Evolutionary conservation across 2,888 invertebrate genomes (phyloP), one percentile per base, ranked within the genome.

Genomic region (Tachina grossa): DNA sequence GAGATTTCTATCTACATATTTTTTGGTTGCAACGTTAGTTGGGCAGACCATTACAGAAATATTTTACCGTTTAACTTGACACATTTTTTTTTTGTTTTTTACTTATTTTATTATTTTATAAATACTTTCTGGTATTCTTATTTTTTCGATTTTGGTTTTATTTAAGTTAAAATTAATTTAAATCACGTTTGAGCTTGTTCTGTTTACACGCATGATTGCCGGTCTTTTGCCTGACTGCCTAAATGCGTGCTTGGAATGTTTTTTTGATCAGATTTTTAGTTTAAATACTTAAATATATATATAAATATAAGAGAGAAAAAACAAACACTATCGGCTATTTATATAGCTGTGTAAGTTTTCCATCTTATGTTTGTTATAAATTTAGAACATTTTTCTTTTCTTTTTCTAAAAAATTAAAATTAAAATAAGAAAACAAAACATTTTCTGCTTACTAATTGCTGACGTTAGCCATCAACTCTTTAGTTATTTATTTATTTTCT

Each of bases 181-280:
- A 83, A 83, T 85, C 85, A 85, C 85, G 82, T 82, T 80, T 59
- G 49, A 59, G 65, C 31, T 51, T 61, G 51, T 74, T 85, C 61
- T 76, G 75, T 83, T 83, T 79, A 81, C 57, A 66, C 83, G 83
- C 83, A 79, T 72, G 66, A 83, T 83, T 83, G 78, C 74, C 74
- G 45, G 39, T 31, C 16, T 61, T n/a, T 22, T 43, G 49, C 66
- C 68, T 51, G 63, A 19, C 51, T 75, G 63, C 41, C 47, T 43
- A 43, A 78, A 63, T 85, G 85, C 83, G 85, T 85, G 85, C 83
- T 77, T 80, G 59, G 83, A 63, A 85, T 76, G 11, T 31, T 10
- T 51, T 76, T 66, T 80, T 76, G 0, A 85, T 85, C 83, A 83
- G 85, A 83, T 83, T 76, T 65, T 61, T 61, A 43, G 61, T 51